phyloP scores from a whole-genome alignment of 2,888 invertebrate genomes.

The Cataglyphis rosenhaueri region DNA sequence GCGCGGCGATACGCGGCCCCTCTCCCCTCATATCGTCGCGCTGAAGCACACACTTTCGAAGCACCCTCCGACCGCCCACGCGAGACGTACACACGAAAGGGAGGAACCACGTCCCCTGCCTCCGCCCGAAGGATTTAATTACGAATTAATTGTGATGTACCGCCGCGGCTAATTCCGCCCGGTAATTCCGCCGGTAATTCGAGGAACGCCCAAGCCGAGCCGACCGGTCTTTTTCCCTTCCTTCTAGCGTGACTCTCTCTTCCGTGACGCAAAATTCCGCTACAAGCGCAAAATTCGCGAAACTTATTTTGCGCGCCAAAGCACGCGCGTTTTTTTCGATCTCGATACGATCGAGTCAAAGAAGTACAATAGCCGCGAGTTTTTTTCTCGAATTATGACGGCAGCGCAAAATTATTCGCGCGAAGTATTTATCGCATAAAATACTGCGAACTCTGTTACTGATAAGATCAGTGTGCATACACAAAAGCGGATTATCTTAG shows the following conservation, averaged over 20 bases:
- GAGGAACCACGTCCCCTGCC: constrained; percentile 74
- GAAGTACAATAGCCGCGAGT: neutral
- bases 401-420: neutral
- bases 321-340: neutral
- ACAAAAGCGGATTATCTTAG: neutral
- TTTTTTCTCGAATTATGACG: constrained; percentile 12
- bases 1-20: constrained; percentile 69
- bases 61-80: constrained; percentile 58
- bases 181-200: constrained; percentile 66
- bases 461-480: constrained; percentile 19
- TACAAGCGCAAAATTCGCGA: neutral
- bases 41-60: constrained; percentile 60
- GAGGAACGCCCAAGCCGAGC: constrained; percentile 43
- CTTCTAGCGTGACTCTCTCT: constrained; percentile 21
- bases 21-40: constrained; percentile 58
- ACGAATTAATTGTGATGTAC: constrained; percentile 81
- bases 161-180: constrained; percentile 72
- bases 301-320: neutral
- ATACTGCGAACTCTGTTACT: neutral
- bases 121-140: constrained; percentile 79
- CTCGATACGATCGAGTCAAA: neutral
- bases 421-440: neutral
- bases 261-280: neutral
- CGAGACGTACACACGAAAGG: constrained; percentile 58
- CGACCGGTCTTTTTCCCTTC: neutral